Conservation (phyloP, 2,797 vertebrate species). For the Myotis vivesi region DNA sequence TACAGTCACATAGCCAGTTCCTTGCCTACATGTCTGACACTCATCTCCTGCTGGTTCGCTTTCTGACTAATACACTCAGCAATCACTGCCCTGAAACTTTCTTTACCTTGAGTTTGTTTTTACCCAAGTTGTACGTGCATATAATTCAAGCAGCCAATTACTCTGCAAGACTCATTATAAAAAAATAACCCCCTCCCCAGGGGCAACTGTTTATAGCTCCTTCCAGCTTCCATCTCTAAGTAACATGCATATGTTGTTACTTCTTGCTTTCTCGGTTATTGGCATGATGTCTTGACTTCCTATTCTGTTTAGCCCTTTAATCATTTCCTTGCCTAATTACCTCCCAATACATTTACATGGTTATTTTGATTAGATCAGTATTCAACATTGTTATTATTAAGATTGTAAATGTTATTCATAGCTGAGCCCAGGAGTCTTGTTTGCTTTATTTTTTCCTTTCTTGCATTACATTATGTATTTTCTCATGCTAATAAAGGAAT, state of each 20-base stretch:
- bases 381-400: not conserved
- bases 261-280: not conserved
- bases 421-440: not conserved
- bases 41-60: not conserved
- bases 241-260: not conserved
- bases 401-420: not conserved
- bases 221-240: not conserved
- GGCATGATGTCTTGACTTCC: not conserved
- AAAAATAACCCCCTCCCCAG: not conserved
- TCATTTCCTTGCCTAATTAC: not conserved
- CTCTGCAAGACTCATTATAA: not conserved
- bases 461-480: not conserved
- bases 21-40: not conserved
- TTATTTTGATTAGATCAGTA: not conserved
- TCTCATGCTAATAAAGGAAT: not conserved
- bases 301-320: not conserved
- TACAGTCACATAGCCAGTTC: not conserved
- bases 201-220: not conserved
- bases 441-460: not conserved
- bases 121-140: not conserved
- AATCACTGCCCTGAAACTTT: not conserved
- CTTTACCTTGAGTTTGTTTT: slow-evolving; percentile 18
- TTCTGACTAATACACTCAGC: not conserved
- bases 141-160: not conserved
- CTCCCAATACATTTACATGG: not conserved